phyloP scores from a whole-genome alignment of 2,113 vertebrate genomes.

The Phrynosoma platyrhinos region DNA sequence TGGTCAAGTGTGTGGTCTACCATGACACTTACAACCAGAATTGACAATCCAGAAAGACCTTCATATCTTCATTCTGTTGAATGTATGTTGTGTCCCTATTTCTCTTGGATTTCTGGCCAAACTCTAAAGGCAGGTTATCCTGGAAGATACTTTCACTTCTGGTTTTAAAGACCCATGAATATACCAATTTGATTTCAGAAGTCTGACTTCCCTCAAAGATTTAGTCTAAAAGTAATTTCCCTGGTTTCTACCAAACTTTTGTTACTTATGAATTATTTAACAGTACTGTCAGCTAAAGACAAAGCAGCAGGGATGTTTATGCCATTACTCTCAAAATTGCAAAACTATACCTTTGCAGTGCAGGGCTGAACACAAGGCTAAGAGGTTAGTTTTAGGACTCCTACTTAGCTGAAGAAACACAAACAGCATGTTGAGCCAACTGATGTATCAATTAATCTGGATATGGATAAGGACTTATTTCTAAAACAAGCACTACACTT shows the following conservation, averaged over 20 bases:
- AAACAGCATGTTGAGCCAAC: not conserved
- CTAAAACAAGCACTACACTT: not conserved
- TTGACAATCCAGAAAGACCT: too few relatives aligned
- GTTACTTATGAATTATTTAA: not conserved
- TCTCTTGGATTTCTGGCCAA: too few relatives aligned
- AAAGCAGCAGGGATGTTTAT: not conserved
- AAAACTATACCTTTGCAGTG: not conserved
- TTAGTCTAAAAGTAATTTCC: not conserved
- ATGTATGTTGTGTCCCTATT: too few relatives aligned
- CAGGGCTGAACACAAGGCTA: not conserved
- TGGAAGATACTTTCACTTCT: too few relatives aligned
- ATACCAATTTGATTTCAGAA: not conserved
- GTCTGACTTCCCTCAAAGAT: not conserved
- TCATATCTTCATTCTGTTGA: too few relatives aligned
- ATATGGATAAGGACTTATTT: not conserved
- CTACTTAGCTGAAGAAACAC: not conserved
- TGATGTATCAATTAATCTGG: not conserved
- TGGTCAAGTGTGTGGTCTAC: too few relatives aligned
- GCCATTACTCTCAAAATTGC: not conserved
- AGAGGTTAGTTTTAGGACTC: not conserved
- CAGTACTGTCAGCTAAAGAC: not conserved
- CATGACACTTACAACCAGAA: too few relatives aligned
- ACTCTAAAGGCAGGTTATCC: too few relatives aligned
- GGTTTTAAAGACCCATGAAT: too few relatives aligned
- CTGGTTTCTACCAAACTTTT: not conserved